phyloP scores from a whole-genome alignment of 2,113 vertebrate genomes.

The Leiothrix lutea region DNA sequence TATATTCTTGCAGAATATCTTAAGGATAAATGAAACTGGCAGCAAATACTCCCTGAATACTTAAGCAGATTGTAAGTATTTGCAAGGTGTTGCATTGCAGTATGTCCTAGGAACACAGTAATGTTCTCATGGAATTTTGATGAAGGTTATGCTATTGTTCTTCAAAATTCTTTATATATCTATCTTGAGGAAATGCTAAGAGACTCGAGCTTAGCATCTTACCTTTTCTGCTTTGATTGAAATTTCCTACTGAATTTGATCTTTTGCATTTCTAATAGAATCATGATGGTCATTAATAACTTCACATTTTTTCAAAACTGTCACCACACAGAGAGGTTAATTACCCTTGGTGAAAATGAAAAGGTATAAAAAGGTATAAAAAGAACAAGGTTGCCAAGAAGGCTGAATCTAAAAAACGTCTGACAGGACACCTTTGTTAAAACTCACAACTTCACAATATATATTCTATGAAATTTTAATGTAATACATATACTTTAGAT shows the following conservation, averaged over 20 bases:
- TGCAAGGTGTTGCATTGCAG: neutral
- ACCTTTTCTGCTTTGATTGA: slow-evolving; percentile 16
- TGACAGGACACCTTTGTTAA: neutral
- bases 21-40: neutral
- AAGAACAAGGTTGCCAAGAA: slow-evolving; percentile 3
- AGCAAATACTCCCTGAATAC: neutral
- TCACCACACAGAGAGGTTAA: slow-evolving; percentile 29
- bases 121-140: neutral
- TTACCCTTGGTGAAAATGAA: slow-evolving; percentile 32
- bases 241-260: slow-evolving; percentile 32
- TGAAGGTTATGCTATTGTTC: slow-evolving; percentile 16
- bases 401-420: slow-evolving; percentile 21
- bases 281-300: slow-evolving; percentile 28
- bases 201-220: neutral
- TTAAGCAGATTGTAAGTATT: neutral
- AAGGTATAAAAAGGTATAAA: slow-evolving; percentile 20
- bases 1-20: neutral
- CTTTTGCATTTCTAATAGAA: slow-evolving; percentile 40
- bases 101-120: neutral
- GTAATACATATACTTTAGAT: neutral
- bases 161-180: neutral
- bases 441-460: neutral
- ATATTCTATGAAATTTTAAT: slow-evolving; percentile 22
- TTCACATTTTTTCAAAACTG: slow-evolving; percentile 34
- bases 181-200: neutral